A percentile compares a stretch with the other conserved stretches of the same genome.
These are phyloP conservation scores for Apamea sordens DNA, from an alignment of 2,888 invertebrate species.

Conservation along the genomic window DNA sequence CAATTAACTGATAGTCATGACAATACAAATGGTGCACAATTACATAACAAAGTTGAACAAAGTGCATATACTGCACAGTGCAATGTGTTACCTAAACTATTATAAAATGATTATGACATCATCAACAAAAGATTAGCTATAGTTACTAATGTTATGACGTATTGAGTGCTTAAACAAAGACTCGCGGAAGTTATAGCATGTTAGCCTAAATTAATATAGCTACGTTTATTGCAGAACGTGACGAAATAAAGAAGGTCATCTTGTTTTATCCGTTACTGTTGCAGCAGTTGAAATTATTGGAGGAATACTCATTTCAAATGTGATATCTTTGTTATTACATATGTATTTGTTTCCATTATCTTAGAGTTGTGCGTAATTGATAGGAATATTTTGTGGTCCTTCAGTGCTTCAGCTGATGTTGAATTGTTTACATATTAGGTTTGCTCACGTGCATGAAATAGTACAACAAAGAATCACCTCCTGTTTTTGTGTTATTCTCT, in stretches of 20 bases:
- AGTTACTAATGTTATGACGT: conserved; percentile 38
- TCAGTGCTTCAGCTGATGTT: conserved; percentile 1
- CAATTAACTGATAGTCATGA: conserved; percentile 43
- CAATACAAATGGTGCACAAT: conserved; percentile 36
- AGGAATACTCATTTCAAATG: conserved; percentile 29
- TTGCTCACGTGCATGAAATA: neutral
- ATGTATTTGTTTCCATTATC: conserved; percentile 35
- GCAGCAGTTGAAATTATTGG: conserved; percentile 17
- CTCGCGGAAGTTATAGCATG: conserved; percentile 56
- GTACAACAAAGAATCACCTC: neutral
- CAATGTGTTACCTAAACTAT: conserved; percentile 33
- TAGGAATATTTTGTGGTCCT: conserved; percentile 38
- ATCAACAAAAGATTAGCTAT: conserved; percentile 36
- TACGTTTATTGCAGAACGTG: conserved; percentile 40
- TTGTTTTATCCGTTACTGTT: conserved; percentile 33
- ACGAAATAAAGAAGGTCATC: conserved; percentile 51
- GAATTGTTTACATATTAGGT: neutral
- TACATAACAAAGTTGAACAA: conserved; percentile 50
- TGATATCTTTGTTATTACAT: conserved; percentile 43
- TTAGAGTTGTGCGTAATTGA: conserved; percentile 22
- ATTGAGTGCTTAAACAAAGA: conserved; percentile 54
- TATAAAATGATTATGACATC: conserved; percentile 30
- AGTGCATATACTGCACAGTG: conserved; percentile 37
- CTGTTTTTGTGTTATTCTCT: neutral
- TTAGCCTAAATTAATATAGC: conserved; percentile 56